phyloP scores from a whole-genome alignment of 2,888 invertebrate genomes.

The Ctenicera cuprea region DNA sequence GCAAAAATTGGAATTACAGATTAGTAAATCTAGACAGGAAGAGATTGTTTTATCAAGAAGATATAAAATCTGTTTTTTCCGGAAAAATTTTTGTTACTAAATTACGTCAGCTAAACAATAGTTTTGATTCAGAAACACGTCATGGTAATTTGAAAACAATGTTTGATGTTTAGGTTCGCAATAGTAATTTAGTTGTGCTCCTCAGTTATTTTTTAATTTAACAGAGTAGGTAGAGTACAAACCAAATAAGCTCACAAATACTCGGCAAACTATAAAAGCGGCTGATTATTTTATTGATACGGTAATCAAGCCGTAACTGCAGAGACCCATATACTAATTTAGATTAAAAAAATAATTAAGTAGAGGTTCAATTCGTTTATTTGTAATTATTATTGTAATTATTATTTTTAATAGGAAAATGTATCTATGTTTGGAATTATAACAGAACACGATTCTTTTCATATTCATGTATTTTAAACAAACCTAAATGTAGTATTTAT shows the following conservation, averaged over 20 bases:
- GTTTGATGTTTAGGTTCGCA: too few species aligned
- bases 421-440: background rate
- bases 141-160: too few species aligned
- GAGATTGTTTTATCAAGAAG: too few species aligned
- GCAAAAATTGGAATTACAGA: too few species aligned
- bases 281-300: background rate
- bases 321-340: conserved; percentile 17
- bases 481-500: too few species aligned
- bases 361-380: background rate
- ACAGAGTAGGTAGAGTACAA: background rate
- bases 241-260: background rate
- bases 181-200: background rate
- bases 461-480: too few species aligned
- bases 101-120: too few species aligned
- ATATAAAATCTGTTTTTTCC: too few species aligned
- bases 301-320: conserved; percentile 12
- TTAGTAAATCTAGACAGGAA: too few species aligned
- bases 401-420: conserved; percentile 3
- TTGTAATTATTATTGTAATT: background rate
- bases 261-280: background rate
- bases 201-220: background rate
- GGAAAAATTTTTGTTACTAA: too few species aligned
- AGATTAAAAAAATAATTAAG: conserved; percentile 16
- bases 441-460: too few species aligned
- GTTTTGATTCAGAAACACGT: too few species aligned